phyloP scores from a whole-genome alignment of 1,140 invertebrate genomes.

The Cataglyphis hispanica region DNA sequence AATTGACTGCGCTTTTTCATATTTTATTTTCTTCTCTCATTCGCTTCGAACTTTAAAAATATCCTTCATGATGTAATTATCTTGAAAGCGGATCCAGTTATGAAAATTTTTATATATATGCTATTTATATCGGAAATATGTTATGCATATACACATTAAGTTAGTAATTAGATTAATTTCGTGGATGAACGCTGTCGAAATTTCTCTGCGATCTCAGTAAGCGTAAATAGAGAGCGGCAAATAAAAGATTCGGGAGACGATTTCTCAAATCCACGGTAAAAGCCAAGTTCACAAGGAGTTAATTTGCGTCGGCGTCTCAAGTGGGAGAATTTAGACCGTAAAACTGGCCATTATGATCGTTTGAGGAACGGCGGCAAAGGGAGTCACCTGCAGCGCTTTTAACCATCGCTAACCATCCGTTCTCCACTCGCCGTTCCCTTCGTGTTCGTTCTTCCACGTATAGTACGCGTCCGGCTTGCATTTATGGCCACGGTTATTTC shows the following conservation, averaged over 20 bases:
- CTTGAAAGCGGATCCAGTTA: neutral
- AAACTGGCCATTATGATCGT: slow-evolving; percentile 48
- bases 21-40: neutral
- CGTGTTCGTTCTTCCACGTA: slow-evolving; percentile 21
- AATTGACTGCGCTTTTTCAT: neutral
- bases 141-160: neutral
- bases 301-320: slow-evolving; percentile 31
- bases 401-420: slow-evolving; percentile 46
- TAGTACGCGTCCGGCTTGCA: slow-evolving; percentile 27
- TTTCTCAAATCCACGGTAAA: neutral
- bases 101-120: neutral
- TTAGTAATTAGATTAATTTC: neutral
- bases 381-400: slow-evolving; percentile 68
- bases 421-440: slow-evolving; percentile 15
- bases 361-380: neutral
- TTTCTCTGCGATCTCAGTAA: neutral
- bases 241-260: neutral
- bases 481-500: slow-evolving; percentile 71
- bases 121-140: neutral
- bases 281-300: neutral
- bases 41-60: slow-evolving; percentile 5
- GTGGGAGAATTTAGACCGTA: slow-evolving; percentile 42
- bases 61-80: neutral
- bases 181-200: neutral
- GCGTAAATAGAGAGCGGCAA: neutral